Base-by-base conservation (phyloP, 2,797 vertebrate genomes). In the Siniperca undulata region DNA sequence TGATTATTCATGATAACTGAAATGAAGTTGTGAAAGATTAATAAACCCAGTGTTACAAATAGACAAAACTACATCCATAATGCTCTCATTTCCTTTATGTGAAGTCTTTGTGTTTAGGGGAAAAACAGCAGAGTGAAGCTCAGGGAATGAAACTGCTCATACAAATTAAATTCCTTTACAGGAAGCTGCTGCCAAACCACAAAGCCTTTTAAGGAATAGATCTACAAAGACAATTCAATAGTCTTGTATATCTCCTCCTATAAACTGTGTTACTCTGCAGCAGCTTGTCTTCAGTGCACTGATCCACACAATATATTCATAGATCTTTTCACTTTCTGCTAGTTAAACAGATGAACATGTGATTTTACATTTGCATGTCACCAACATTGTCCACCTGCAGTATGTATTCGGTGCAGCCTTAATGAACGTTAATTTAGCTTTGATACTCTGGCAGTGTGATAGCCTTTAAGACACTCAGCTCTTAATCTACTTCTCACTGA, bases 151-250 rank as follows among this genome's bases (percentile, higher is more conserved):
- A 69, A 69, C n/a, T 0, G 20, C 66, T 78, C 56, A 13, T 48
- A 22, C 14, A 22, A 30, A 73, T 67, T 40, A 34, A 59, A 52
- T 60, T 77, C 44, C 55, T 61, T 68, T 44, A 61, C 44, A 52
- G 44, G 42, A 68, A 22, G 14, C 53, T 36, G 50, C 52, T n/a
- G 65, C 65, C 65, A 77, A 69, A 67, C 74, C 74, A 59, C 44
- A 40, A 16, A 68, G 34, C 7, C 22, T 67, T 27, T 60, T 36
- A 40, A 66, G n/a, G 44, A 73, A 44, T 16, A 1, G 44, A 34
- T 30, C 19, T 58, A 59, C 44, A 52, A 38, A 59, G n/a, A n/a
- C 40, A 8, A 34, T n/a, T 44, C 36, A 12, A 8, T 27, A 10
- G 72, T 19, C 36, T 11, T 27, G 16, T 58, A 11, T 34, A 14